Conservation (phyloP, 2,113 vertebrate species). For the Ophthalmolycus amberensis region DNA sequence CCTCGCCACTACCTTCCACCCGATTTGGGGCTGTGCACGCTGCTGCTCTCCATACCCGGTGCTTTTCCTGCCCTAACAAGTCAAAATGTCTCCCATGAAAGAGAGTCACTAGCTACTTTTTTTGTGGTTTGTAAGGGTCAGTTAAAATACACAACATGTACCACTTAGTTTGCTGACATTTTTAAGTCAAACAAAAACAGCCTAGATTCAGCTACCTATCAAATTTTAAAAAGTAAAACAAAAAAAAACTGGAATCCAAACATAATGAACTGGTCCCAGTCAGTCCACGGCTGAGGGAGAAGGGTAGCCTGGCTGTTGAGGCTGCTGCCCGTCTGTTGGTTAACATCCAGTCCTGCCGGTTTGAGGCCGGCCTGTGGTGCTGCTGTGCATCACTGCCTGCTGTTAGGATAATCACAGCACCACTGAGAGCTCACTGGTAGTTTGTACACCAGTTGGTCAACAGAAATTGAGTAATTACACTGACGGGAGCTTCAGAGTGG, state of each 20-base stretch:
- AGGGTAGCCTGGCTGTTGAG: not conserved
- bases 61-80: not conserved
- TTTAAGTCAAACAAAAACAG: not conserved
- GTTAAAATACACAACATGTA: not conserved
- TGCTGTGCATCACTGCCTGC: constrained; percentile 10
- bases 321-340: not conserved
- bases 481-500: constrained; percentile 3
- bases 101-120: not conserved
- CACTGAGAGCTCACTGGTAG: constrained; percentile 1
- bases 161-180: not conserved
- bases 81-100: not conserved
- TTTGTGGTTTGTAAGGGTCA: not conserved
- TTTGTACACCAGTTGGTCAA: constrained; percentile 12
- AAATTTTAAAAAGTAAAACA: not conserved
- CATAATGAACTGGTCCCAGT: not conserved
- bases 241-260: not conserved
- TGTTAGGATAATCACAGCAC: constrained; percentile 32
- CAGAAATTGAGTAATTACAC: not conserved
- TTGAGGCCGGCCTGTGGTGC: constrained; percentile 3
- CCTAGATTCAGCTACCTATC: not conserved
- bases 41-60: not conserved
- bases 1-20: not conserved
- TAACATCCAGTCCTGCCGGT: constrained; percentile 10
- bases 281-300: not conserved
- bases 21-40: not conserved